A percentile compares a stretch with the other conserved stretches of the same genome.
Conservation (phyloP, 2,888 invertebrate genomes). For the Pseudolycoriella hygida region DNA sequence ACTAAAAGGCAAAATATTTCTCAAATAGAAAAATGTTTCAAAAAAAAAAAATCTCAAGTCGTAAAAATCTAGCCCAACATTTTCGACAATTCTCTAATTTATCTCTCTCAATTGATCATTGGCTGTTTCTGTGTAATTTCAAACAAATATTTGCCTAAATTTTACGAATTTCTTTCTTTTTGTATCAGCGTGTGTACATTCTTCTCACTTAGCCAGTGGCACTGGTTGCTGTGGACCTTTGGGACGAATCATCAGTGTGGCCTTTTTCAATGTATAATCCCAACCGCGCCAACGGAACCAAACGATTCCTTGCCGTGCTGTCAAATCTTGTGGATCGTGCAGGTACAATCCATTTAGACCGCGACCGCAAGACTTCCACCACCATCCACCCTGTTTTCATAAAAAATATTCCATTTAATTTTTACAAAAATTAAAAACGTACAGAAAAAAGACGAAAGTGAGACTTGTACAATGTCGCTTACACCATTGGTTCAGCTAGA, state of each 20-base stretch:
- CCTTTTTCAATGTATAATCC: constrained; percentile 81
- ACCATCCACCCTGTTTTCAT: constrained; percentile 59
- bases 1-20: too few species aligned
- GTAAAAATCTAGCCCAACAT: background rate
- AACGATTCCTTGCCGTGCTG: constrained; percentile 80
- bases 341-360: constrained; percentile 78
- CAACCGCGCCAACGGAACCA: constrained; percentile 94
- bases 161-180: background rate
- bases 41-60: too few species aligned
- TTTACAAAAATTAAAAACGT: too few species aligned
- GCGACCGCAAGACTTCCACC: constrained; percentile 88
- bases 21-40: too few species aligned
- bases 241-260: constrained; percentile 85
- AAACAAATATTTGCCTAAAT: background rate
- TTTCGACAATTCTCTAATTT: background rate
- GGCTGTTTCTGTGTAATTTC: background rate
- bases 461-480: too few species aligned
- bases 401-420: background rate
- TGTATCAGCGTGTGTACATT: background rate
- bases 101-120: background rate
- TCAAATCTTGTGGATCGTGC: constrained; percentile 77
- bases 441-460: too few species aligned
- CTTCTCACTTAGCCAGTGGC: background rate
- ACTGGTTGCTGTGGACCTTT: constrained; percentile 19
- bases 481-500: too few species aligned